Percentiles rank a stretch among this genome's conserved stretches.
phyloP scores from a whole-genome alignment of 1,140 invertebrate genomes.

The Bathynomus jamesi region DNA sequence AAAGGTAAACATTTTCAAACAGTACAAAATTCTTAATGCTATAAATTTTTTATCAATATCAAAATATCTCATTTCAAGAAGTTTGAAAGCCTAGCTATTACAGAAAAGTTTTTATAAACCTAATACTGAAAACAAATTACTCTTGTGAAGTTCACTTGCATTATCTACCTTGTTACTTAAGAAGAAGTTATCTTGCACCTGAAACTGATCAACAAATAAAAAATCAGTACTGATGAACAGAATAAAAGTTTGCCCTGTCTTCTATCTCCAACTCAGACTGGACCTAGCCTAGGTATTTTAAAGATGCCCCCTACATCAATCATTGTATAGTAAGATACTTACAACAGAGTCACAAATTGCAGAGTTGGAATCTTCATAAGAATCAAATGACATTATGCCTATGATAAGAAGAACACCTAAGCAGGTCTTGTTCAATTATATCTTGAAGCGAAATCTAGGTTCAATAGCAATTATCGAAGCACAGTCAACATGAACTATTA shows the following conservation, averaged over 20 bases:
- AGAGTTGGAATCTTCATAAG: slow-evolving; percentile 17
- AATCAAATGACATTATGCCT: too few species aligned
- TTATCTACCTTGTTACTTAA: neutral
- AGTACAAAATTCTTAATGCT: neutral
- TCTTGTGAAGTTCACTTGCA: neutral
- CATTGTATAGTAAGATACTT: neutral
- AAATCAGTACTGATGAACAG: neutral
- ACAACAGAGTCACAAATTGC: slow-evolving; percentile 17
- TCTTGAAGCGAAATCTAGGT: too few species aligned
- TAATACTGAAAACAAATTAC: too few species aligned
- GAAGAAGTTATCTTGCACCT: neutral
- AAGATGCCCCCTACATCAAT: neutral
- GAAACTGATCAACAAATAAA: neutral
- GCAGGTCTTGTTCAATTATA: too few species aligned
- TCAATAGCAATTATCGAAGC: too few species aligned
- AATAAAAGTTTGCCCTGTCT: neutral
- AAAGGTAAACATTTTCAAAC: too few species aligned
- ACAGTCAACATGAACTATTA: too few species aligned
- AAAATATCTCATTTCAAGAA: too few species aligned
- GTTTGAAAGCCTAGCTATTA: too few species aligned
- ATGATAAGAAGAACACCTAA: too few species aligned
- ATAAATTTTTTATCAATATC: neutral
- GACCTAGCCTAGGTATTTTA: neutral
- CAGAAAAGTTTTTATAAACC: too few species aligned
- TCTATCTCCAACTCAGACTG: neutral